Base-by-base conservation (phyloP, 2,888 invertebrate species). In the Drosophila subquinaria region DNA sequence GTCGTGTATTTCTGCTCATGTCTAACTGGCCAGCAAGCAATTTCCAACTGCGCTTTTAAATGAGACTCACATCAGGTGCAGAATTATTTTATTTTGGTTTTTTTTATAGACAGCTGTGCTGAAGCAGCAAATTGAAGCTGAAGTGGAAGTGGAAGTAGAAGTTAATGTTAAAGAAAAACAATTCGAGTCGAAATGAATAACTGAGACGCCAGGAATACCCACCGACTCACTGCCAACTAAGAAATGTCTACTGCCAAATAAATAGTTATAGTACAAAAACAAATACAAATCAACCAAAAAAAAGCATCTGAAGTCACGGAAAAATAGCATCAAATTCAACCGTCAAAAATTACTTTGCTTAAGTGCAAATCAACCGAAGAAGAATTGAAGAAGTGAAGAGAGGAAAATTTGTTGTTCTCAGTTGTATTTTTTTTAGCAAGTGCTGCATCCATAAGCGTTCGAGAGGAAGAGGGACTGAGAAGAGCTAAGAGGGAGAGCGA, bases 191-290 rank as follows among this genome's bases (percentile, higher is more conserved):
- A 23, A 43, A 43, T 42, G 35, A 27, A 38, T 33, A 55, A 47
- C 61, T 55, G 17, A 69, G 40, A 51, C 15, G 55, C 20, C 17
- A 48, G 17, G 10, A 51, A 33, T 23, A 33, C 69, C 67, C 53
- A 56, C 36, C 69, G 23, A 48, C 13, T 30, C 43, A 85, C 80
- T 82, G 88, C 88, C 88, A 82, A 82, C 73, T 62, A 20, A 40
- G 73, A 42, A 62, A 62, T 50, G 35, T 35, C 11, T 20, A 77
- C 74, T 75, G 74, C 74, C 74, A 78, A 78, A 40, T 47, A 35
- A 73, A 42, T 48, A 30, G 53, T 27, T 10, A 45, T 27, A 35
- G 51, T 69, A 50, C 30, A 30, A 13, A 4, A 27, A 5, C n/a
- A 27, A 23, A 23, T 23, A 4, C 23, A 23, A 23, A 23, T 11